Conservation (phyloP, 2,113 vertebrate species). For the Hippotragus niger region DNA sequence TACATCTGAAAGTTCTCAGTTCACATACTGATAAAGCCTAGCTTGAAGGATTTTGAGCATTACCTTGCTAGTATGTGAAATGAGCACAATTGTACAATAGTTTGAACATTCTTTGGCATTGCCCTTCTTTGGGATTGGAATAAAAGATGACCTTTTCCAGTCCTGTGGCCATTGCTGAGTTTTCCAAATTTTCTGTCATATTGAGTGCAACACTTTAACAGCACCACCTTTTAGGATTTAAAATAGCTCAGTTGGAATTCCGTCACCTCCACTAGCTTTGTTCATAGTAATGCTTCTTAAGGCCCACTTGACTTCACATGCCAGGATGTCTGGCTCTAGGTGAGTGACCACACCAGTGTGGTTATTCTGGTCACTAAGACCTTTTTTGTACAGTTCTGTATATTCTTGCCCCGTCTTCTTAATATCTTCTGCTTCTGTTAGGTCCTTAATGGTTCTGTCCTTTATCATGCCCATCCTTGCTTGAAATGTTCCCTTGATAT, state of each 20-base stretch:
- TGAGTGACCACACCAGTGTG: background rate
- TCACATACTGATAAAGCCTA: background rate
- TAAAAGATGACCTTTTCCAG: background rate
- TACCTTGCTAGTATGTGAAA: background rate
- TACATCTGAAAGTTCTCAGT: background rate
- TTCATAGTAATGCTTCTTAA: background rate
- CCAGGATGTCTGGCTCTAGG: background rate
- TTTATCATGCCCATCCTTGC: background rate
- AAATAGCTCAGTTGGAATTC: background rate
- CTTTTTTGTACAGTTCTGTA: background rate
- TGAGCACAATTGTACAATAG: background rate
- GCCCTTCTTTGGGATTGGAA: background rate
- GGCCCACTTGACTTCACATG: background rate
- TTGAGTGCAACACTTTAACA: background rate
- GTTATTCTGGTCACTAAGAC: background rate
- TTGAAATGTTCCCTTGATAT: background rate
- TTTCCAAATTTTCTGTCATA: background rate
- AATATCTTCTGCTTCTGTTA: background rate
- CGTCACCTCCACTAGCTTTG: accelerated
- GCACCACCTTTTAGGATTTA: background rate
- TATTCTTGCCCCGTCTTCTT: background rate
- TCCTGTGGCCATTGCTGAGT: background rate
- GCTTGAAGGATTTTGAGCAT: background rate
- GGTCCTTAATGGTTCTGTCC: background rate
- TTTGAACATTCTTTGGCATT: background rate